A percentile compares a stretch with the other conserved stretches of the same genome.
These are phyloP conservation scores for Heptranchias perlo DNA, from an alignment of 2,113 vertebrate species.

Conservation along the genomic window DNA sequence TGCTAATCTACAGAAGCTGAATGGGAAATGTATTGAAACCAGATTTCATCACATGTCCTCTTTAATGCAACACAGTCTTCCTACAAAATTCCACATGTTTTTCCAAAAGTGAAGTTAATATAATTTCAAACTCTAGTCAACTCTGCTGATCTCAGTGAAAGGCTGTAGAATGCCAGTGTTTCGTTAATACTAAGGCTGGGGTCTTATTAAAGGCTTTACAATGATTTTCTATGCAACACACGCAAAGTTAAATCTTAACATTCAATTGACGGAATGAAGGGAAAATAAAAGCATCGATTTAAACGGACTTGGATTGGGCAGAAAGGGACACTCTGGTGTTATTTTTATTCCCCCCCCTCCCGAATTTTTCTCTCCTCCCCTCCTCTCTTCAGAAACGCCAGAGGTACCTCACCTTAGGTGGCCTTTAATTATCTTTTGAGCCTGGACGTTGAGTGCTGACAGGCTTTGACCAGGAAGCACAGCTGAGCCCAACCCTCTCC, in stretches of 20 bases:
- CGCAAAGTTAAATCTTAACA: background rate
- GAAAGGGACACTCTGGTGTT: background rate
- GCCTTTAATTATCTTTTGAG: background rate
- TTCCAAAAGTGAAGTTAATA: too few species aligned
- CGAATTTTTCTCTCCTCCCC: too few species aligned
- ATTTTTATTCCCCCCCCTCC: too few species aligned
- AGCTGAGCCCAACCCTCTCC: background rate
- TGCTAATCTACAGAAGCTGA: background rate
- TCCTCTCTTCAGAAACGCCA: background rate
- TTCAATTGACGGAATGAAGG: background rate
- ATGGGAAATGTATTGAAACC: background rate
- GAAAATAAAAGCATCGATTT: background rate
- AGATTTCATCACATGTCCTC: background rate
- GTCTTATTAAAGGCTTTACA: too few species aligned
- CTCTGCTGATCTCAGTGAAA: background rate
- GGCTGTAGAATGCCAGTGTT: background rate
- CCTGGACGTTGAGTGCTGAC: background rate
- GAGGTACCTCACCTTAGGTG: background rate
- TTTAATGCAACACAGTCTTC: background rate
- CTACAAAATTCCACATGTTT: background rate
- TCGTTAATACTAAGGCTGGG: background rate
- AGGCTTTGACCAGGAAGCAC: background rate
- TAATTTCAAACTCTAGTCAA: background rate
- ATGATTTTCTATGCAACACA: background rate
- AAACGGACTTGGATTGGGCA: background rate